These are phyloP conservation scores for Carassius carassius DNA, from an alignment of 2,113 vertebrate genomes.

Conservation along the genomic window DNA sequence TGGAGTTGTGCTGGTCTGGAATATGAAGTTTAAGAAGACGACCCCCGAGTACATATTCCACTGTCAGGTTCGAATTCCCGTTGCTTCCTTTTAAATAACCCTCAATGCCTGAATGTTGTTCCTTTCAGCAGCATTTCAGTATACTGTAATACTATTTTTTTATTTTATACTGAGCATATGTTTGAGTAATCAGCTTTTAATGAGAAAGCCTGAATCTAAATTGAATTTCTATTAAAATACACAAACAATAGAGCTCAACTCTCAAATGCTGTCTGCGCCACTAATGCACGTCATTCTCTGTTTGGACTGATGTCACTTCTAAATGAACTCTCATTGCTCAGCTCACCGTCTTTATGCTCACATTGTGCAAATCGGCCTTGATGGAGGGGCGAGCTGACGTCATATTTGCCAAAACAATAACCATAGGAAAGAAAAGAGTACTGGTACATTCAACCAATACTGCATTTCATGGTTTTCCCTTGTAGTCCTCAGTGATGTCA, in stretches of 20 bases:
- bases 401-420: neutral
- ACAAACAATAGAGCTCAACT: slow-evolving; percentile 17
- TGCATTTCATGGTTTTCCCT: slow-evolving; percentile 32
- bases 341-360: neutral
- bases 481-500: slow-evolving; percentile 87
- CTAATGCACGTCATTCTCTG: slow-evolving; percentile 21
- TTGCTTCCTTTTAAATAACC: neutral
- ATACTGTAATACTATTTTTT: neutral
- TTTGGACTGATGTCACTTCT: slow-evolving; percentile 21
- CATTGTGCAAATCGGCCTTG: slow-evolving; percentile 16
- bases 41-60: slow-evolving; percentile 89
- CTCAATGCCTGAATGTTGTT: neutral
- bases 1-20: slow-evolving; percentile 88
- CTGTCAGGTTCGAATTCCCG: slow-evolving; percentile 79
- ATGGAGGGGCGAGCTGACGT: neutral
- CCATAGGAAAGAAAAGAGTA: neutral
- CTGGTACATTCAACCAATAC: neutral
- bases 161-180: neutral
- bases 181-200: neutral
- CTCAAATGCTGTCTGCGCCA: neutral
- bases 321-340: neutral
- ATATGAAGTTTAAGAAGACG: slow-evolving; percentile 91
- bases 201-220: neutral
- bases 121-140: neutral
- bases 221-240: neutral